Percentiles rank a stretch among this genome's conserved stretches.
phyloP scores from a whole-genome alignment of 2,797 vertebrate genomes.

The Champsocephalus gunnari region DNA sequence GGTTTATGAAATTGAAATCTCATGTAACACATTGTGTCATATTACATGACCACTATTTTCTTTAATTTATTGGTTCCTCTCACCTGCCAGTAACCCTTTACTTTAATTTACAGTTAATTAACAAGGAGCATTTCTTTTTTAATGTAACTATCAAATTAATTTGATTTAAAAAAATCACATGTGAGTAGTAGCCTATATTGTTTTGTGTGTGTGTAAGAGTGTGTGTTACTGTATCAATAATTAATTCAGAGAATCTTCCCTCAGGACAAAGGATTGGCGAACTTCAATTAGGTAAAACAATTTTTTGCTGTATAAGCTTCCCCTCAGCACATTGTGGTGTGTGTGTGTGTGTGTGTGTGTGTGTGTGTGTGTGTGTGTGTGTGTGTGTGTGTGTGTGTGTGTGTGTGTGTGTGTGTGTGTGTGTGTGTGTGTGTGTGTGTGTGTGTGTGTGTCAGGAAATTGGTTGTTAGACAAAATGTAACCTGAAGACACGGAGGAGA shows the following conservation, averaged over 20 bases:
- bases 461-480: slow-evolving; percentile 14
- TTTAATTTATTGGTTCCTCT: neutral
- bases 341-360: neutral
- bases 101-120: neutral
- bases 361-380: neutral
- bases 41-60: neutral
- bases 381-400: neutral
- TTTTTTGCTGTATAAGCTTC: slow-evolving; percentile 34
- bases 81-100: neutral
- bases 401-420: neutral
- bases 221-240: slow-evolving; percentile 39
- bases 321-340: neutral
- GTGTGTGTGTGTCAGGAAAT: neutral
- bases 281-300: slow-evolving; percentile 50
- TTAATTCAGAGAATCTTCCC: slow-evolving; percentile 47
- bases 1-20: neutral
- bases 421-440: slow-evolving; percentile 7
- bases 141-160: slow-evolving; percentile 27
- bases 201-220: neutral
- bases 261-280: slow-evolving; percentile 47
- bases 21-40: neutral
- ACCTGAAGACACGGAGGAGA: slow-evolving; percentile 4
- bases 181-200: neutral
- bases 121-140: slow-evolving; percentile 10
- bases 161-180: neutral